phyloP scores from a whole-genome alignment of 2,797 vertebrate genomes.

The Cheracebus regulus region DNA sequence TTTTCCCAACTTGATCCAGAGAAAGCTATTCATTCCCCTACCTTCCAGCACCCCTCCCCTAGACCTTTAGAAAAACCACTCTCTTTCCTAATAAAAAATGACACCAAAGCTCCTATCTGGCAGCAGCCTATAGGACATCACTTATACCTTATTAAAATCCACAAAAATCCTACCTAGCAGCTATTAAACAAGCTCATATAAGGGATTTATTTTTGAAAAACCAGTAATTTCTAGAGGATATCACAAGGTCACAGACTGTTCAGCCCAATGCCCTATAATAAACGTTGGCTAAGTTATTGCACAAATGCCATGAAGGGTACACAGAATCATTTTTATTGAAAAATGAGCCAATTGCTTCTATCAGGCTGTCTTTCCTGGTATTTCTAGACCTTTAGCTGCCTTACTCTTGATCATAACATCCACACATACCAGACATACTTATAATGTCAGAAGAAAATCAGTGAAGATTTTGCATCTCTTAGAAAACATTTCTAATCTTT shows the following conservation, averaged over 20 bases:
- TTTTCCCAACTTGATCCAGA: neutral
- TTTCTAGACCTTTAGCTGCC: neutral
- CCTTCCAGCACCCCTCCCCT: neutral
- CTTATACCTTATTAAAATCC: neutral
- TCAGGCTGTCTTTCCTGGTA: neutral
- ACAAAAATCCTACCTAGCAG: neutral
- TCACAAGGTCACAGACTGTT: neutral
- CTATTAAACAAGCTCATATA: neutral
- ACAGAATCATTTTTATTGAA: neutral
- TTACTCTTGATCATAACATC: neutral
- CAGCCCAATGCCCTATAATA: neutral
- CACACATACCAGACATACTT: neutral
- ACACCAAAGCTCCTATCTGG: neutral
- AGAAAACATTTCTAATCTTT: neutral
- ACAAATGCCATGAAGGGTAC: neutral
- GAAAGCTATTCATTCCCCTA: neutral
- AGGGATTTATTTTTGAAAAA: neutral
- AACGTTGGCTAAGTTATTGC: conserved; percentile 16
- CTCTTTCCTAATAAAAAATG: neutral
- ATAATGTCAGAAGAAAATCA: conserved; percentile 20
- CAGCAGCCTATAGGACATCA: neutral
- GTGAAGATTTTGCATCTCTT: neutral
- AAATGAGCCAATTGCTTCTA: neutral
- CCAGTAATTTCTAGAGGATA: neutral
- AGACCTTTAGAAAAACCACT: neutral